Conservation (phyloP, 2,797 vertebrate genomes). For the Lacerta viridis region DNA sequence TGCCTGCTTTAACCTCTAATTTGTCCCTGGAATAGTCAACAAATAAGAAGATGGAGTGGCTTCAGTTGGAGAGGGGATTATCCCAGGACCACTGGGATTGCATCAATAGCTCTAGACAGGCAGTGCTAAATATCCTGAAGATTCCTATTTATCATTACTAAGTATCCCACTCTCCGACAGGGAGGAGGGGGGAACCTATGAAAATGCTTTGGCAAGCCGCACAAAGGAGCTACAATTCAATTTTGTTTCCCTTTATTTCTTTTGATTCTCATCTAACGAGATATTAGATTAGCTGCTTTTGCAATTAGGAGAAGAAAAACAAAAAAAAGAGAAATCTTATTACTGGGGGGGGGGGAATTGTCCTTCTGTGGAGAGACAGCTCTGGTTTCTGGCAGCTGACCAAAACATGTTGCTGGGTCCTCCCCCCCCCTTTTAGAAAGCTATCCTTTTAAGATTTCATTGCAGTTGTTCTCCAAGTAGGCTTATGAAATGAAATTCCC, state of each 20-base stretch:
- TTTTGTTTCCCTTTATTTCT: slow-evolving; percentile 57
- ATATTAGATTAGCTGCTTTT: slow-evolving; percentile 70
- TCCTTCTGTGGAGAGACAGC: slow-evolving; percentile 52
- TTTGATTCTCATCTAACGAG: slow-evolving; percentile 67
- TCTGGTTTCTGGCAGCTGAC: slow-evolving; percentile 44
- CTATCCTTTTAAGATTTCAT: not conserved
- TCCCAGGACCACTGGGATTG: not conserved
- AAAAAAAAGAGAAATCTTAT: slow-evolving; percentile 31
- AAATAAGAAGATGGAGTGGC: not conserved
- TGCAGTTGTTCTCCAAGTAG: not conserved
- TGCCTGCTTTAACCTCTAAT: not conserved
- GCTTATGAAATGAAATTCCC: not conserved
- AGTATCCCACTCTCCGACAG: slow-evolving; percentile 40
- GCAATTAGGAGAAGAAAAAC: slow-evolving; percentile 58
- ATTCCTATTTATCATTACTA: slow-evolving; percentile 41
- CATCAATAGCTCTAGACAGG: too few species aligned
- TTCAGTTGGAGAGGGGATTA: not conserved
- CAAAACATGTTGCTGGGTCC: not conserved
- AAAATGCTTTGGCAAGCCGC: slow-evolving; percentile 40
- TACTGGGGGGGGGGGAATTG: slow-evolving; percentile 35
- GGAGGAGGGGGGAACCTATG: not conserved
- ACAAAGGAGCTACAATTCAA: slow-evolving; percentile 58
- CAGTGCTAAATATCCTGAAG: too few species aligned
- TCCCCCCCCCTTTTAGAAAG: not conserved
- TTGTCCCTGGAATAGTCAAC: not conserved